Evolutionary conservation across 2,113 vertebrate genomes (phyloP).

Genomic region (Zosterops hypoxanthus): DNA sequence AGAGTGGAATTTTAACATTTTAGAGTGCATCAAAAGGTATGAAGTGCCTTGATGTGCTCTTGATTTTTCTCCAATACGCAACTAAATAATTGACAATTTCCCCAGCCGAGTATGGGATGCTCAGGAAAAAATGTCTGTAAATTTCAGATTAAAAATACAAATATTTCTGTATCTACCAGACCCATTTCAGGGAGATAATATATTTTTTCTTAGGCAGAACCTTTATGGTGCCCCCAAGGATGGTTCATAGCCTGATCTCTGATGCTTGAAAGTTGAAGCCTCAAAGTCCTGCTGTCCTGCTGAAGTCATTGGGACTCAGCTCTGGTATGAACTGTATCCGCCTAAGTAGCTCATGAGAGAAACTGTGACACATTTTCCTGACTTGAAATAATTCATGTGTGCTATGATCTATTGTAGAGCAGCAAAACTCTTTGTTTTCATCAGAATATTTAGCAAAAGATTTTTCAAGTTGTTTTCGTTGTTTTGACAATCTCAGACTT

Average conservation of each 20-base stretch:
- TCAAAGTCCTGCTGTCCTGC: neutral
- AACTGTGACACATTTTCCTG: neutral
- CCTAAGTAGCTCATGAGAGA: neutral
- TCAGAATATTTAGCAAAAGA: neutral
- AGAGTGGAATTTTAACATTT: constrained; percentile 21
- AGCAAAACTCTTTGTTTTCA: neutral
- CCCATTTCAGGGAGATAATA: neutral
- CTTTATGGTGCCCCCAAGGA: neutral
- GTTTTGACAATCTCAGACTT: neutral
- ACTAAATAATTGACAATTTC: constrained; percentile 32
- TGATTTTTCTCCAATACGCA: constrained; percentile 14
- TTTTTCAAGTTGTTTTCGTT: neutral
- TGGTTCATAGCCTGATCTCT: neutral
- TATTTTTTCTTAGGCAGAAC: neutral
- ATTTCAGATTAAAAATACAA: constrained; percentile 12
- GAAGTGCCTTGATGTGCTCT: constrained; percentile 5
- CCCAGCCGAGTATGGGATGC: neutral
- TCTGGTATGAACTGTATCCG: neutral
- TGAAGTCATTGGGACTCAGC: neutral
- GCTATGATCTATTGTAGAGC: neutral
- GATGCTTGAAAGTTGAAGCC: neutral
- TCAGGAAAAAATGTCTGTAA: neutral
- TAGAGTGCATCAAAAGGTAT: neutral
- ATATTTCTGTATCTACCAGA: constrained; percentile 12
- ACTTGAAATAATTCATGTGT: neutral